phyloP scores from a whole-genome alignment of 2,797 vertebrate species.

The Syngnathus rostellatus region DNA sequence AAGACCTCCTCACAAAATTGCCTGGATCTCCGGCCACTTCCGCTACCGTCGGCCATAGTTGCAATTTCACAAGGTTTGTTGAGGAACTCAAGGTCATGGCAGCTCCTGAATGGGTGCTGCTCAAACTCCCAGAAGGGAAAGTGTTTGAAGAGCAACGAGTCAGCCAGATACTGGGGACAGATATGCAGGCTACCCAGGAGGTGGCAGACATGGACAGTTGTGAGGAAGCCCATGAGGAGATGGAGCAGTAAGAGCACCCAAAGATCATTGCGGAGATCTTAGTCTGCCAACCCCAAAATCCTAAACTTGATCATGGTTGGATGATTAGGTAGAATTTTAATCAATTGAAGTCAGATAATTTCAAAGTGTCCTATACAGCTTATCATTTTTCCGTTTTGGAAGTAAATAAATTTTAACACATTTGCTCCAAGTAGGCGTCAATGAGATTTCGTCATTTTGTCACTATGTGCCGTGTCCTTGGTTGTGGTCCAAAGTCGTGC shows the following conservation, averaged over 20 bases:
- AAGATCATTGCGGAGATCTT: neutral
- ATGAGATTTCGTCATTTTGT: too few species aligned
- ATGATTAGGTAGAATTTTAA: too few species aligned
- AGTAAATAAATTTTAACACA: too few species aligned
- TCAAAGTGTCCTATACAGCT: too few species aligned
- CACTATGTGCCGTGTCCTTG: too few species aligned
- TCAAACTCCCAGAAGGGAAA: neutral
- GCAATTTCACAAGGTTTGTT: conserved; percentile 13
- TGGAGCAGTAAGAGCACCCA: neutral
- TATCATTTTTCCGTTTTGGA: too few species aligned
- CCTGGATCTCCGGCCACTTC: fast-evolving
- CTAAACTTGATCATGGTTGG: neutral
- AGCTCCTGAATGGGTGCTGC: conserved; percentile 15
- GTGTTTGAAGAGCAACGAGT: neutral
- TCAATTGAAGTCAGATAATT: too few species aligned
- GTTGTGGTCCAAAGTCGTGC: neutral
- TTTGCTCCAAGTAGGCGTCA: too few species aligned
- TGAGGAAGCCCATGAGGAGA: conserved; percentile 1
- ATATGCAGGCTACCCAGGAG: neutral
- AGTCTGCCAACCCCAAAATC: neutral
- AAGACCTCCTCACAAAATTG: neutral
- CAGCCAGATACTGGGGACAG: neutral
- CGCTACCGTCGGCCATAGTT: neutral
- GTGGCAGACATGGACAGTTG: conserved; percentile 3
- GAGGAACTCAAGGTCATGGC: conserved; percentile 17